Percentiles rank a stretch among this genome's conserved stretches.
These are phyloP conservation scores for Cinclus mexicanus DNA, from an alignment of 2,113 vertebrate genomes.

Conservation along the genomic window DNA sequence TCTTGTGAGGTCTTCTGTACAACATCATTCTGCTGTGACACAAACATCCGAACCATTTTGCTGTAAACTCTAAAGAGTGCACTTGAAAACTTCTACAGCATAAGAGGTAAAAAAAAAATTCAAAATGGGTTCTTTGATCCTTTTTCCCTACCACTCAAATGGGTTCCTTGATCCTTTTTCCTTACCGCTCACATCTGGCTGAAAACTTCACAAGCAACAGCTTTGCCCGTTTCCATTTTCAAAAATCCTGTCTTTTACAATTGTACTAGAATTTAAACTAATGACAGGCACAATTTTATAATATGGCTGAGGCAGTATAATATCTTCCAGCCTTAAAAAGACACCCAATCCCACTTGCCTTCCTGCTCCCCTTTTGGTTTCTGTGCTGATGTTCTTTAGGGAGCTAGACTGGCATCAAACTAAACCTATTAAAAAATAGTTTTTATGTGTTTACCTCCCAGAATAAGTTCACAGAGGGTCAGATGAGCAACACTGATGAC, in stretches of 20 bases:
- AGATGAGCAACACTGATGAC: not conserved
- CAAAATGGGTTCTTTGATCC: not conserved
- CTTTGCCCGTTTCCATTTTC: not conserved
- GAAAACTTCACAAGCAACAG: not conserved
- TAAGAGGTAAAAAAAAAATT: not conserved
- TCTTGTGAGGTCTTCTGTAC: not conserved
- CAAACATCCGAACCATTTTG: not conserved
- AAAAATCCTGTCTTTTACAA: not conserved
- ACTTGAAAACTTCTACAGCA: not conserved
- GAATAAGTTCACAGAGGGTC: not conserved
- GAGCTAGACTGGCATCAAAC: not conserved
- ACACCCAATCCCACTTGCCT: not conserved
- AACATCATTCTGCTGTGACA: not conserved
- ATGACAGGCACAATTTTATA: not conserved
- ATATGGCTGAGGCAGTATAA: not conserved
- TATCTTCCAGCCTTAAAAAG: not conserved
- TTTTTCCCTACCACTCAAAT: not conserved
- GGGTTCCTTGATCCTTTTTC: not conserved
- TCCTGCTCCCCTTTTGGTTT: not conserved
- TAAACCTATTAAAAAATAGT: not conserved
- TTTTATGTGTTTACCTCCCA: not conserved
- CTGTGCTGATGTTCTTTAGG: not conserved
- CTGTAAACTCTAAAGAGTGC: not conserved
- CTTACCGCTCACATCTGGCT: not conserved
- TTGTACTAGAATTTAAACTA: not conserved